These are phyloP conservation scores for Montipora sp. DNA, from an alignment of 64 coral and sea anemone species.

Conservation along the genomic window DNA sequence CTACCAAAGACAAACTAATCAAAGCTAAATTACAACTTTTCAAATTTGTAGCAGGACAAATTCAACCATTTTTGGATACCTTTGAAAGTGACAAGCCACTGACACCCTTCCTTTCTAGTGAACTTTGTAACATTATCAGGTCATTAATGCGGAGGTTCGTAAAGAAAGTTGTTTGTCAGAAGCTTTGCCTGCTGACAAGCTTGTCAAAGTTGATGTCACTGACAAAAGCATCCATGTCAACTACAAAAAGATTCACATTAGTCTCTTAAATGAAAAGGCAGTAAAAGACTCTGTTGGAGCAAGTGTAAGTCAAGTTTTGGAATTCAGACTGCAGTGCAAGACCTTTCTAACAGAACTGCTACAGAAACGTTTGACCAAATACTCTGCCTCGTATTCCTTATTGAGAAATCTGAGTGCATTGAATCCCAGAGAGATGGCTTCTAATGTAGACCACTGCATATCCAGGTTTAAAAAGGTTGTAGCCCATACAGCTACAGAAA, in stretches of 20 bases:
- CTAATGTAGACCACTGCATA: slow-evolving; percentile 34
- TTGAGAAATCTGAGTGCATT: slow-evolving; percentile 40
- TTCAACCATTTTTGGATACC: no score
- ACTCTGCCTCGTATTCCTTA: not conserved
- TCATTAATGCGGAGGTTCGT: slow-evolving; percentile 62
- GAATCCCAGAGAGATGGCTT: slow-evolving; percentile 39
- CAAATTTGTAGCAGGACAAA: slow-evolving; percentile 53
- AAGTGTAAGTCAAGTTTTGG: slow-evolving; percentile 37
- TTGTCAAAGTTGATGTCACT: slow-evolving; percentile 1
- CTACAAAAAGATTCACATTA: slow-evolving; percentile 56
- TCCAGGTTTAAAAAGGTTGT: slow-evolving; percentile 61
- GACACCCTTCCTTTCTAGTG: no score
- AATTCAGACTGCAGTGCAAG: slow-evolving; percentile 47
- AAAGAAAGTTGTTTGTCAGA: slow-evolving; percentile 38
- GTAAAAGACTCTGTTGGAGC: not conserved
- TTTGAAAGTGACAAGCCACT: no score
- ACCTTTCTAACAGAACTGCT: no score
- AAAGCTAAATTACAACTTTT: slow-evolving; percentile 61
- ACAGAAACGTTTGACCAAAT: no score
- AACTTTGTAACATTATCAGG: not conserved
- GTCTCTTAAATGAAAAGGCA: slow-evolving; percentile 33
- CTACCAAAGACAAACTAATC: slow-evolving; percentile 24
- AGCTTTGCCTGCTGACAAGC: slow-evolving; percentile 37
- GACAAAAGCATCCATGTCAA: slow-evolving; percentile 31
- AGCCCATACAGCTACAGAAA: slow-evolving; percentile 43